Conservation (phyloP, 1,140 invertebrate species). For the Musca domestica region DNA sequence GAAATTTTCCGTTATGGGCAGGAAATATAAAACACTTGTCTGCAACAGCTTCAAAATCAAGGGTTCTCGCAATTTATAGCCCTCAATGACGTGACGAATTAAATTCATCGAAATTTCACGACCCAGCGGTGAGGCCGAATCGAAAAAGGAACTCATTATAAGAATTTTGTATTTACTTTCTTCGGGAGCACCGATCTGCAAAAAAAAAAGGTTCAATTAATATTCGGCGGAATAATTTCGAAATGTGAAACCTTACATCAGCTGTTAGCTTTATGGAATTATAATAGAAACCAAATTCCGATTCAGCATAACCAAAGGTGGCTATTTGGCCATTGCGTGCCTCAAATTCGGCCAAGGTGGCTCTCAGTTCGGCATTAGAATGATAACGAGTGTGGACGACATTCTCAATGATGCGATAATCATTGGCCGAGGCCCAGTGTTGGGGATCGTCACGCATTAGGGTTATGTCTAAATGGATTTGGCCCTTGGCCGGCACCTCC, state of each 20-base stretch:
- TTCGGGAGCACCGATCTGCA: slow-evolving; percentile 69
- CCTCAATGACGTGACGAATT: slow-evolving; percentile 74
- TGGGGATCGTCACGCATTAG: slow-evolving; percentile 71
- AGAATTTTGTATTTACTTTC: slow-evolving; percentile 79
- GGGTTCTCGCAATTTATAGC: slow-evolving; percentile 66
- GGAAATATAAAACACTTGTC: slow-evolving; percentile 74
- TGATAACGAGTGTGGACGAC: slow-evolving; percentile 63
- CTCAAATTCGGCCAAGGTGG: slow-evolving; percentile 65
- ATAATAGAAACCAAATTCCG: slow-evolving; percentile 45
- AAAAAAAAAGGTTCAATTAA: slow-evolving; percentile 21
- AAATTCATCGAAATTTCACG: slow-evolving; percentile 81
- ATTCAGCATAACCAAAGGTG: slow-evolving; percentile 48
- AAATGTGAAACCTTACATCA: slow-evolving; percentile 36
- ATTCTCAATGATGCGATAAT: slow-evolving; percentile 66
- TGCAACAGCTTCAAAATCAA: slow-evolving; percentile 65
- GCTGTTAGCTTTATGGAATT: slow-evolving; percentile 49
- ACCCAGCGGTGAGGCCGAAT: slow-evolving; percentile 73
- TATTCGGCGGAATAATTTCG: background rate
- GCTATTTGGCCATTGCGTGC: slow-evolving; percentile 45
- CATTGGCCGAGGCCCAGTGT: slow-evolving; percentile 76
- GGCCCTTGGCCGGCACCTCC: slow-evolving; percentile 63
- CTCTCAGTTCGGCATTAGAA: slow-evolving; percentile 63
- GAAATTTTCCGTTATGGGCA: slow-evolving; percentile 59
- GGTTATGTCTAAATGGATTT: slow-evolving; percentile 72
- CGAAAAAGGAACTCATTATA: slow-evolving; percentile 80